phyloP scores from a whole-genome alignment of 1,140 invertebrate species.

The Mesaphorura yosii region DNA sequence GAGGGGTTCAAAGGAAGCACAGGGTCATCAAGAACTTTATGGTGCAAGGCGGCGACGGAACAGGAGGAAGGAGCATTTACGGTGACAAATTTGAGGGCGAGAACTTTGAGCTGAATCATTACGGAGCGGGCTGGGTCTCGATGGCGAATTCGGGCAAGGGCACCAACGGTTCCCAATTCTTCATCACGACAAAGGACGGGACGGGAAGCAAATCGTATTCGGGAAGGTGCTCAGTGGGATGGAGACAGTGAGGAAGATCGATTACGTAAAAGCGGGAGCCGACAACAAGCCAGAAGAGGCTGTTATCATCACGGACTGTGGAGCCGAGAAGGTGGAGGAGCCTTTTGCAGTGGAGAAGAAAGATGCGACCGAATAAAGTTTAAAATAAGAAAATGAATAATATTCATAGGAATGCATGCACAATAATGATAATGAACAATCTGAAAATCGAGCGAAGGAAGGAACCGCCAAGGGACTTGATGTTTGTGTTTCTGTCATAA shows the following conservation, averaged over 20 bases:
- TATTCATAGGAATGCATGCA: too few relatives aligned
- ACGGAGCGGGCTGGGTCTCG: conserved; percentile 87
- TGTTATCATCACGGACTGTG: conserved; percentile 63
- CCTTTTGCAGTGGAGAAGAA: conserved; percentile 69
- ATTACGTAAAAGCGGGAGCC: conserved; percentile 56
- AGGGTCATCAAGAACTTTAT: conserved; percentile 88
- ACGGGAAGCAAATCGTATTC: conserved; percentile 90
- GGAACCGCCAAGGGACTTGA: too few relatives aligned
- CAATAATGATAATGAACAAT: too few relatives aligned
- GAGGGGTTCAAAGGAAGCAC: conserved; percentile 42
- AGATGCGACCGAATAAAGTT: too few relatives aligned
- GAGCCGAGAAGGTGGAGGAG: conserved; percentile 56
- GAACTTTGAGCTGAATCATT: conserved; percentile 96
- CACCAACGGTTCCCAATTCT: conserved; percentile 98
- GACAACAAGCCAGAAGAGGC: conserved; percentile 67
- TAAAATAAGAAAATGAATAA: too few relatives aligned
- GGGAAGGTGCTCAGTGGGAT: conserved; percentile 86
- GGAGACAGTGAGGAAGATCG: conserved; percentile 78
- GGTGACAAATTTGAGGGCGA: conserved; percentile 88
- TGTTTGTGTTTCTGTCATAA: too few relatives aligned
- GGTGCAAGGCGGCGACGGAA: conserved; percentile 87
- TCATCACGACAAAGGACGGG: conserved; percentile 86
- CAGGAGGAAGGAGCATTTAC: conserved; percentile 84
- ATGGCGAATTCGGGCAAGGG: conserved; percentile 99
- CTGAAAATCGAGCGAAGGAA: too few relatives aligned